A percentile compares a stretch with the other conserved stretches of the same genome.
Evolutionary conservation across 2,113 vertebrate genomes (phyloP).

Genomic region (Hippocampus guttulatus): DNA sequence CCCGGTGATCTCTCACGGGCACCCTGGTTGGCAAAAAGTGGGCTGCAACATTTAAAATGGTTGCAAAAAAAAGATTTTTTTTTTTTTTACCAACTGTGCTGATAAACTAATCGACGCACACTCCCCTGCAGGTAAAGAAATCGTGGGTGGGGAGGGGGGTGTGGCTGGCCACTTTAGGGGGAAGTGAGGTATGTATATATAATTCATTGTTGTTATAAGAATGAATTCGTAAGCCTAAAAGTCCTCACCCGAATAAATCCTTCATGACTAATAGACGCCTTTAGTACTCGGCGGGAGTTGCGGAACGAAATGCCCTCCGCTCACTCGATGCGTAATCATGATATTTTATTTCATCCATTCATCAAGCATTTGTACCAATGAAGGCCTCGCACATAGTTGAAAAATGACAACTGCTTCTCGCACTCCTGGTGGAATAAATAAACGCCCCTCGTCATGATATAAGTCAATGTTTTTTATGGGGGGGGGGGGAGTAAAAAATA

Average conservation of each 20-base stretch:
- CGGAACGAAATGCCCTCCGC: not conserved
- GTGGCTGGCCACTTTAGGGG: not conserved
- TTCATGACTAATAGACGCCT: not conserved
- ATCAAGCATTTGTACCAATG: not conserved
- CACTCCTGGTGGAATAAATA: not conserved
- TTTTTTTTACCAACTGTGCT: too few species aligned
- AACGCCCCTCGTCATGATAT: too few species aligned
- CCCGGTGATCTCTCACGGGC: too few species aligned
- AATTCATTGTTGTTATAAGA: not conserved
- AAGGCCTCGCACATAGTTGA: not conserved
- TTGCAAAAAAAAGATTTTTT: too few species aligned
- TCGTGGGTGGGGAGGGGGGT: too few species aligned
- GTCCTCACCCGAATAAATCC: not conserved
- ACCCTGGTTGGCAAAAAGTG: too few species aligned
- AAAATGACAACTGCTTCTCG: not conserved
- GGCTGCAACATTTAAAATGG: too few species aligned
- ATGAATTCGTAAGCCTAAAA: not conserved
- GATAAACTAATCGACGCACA: too few species aligned
- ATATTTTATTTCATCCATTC: not conserved
- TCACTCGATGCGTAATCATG: not conserved
- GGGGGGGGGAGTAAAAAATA: rapidly evolving
- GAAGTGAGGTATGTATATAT: not conserved
- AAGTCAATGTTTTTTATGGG: too few species aligned
- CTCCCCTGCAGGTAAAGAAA: too few species aligned
- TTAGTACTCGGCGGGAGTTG: not conserved